Conservation (phyloP, 2,113 vertebrate species). For the Rhizomys pruinosus region DNA sequence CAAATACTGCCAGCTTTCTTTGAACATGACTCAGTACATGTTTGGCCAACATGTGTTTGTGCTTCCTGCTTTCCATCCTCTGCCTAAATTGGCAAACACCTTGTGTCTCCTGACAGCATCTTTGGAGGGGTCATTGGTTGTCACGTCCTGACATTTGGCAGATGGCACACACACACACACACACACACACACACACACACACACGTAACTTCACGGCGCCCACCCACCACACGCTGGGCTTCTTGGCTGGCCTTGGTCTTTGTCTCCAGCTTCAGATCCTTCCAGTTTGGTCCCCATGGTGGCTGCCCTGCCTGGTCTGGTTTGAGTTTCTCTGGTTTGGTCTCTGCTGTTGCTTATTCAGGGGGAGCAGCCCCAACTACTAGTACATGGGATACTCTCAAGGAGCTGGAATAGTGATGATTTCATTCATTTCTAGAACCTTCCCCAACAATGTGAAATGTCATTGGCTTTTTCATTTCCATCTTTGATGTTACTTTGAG, state of each 20-base stretch:
- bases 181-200: too few relatives aligned
- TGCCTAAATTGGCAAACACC: neutral
- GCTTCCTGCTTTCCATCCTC: neutral
- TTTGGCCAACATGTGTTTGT: neutral
- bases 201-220: too few relatives aligned
- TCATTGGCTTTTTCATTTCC: neutral
- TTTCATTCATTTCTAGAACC: conserved; percentile 25
- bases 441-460: conserved; percentile 24
- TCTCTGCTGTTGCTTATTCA: neutral
- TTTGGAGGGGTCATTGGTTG: neutral
- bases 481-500: neutral
- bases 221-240: too few relatives aligned
- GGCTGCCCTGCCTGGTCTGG: neutral
- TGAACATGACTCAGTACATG: neutral
- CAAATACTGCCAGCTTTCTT: neutral
- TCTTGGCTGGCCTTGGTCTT: neutral
- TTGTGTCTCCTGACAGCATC: neutral
- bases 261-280: neutral
- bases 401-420: neutral
- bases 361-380: neutral
- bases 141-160: neutral
- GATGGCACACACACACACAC: neutral
- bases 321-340: conserved; percentile 2
- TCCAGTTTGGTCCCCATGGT: neutral
- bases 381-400: too few relatives aligned